Conservation (phyloP, 2,797 vertebrate species). For the Chelonia mydas region DNA sequence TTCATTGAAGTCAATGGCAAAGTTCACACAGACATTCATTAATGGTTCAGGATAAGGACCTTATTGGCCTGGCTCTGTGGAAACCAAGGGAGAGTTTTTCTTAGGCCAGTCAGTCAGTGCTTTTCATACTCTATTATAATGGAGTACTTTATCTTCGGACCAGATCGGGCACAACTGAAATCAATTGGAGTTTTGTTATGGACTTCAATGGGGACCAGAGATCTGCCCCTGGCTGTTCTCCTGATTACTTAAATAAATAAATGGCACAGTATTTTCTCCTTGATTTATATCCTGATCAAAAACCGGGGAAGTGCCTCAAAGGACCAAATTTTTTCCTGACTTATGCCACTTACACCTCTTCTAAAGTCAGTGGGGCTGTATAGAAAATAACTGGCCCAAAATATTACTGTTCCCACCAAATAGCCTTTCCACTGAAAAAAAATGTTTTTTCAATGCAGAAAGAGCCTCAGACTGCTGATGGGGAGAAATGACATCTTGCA, state of each 20-base stretch:
- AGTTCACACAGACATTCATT: neutral
- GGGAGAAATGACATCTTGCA: neutral
- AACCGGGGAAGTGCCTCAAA: neutral
- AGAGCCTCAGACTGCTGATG: neutral
- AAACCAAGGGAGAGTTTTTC: neutral
- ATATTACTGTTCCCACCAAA: neutral
- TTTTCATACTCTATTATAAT: neutral
- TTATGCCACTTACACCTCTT: neutral
- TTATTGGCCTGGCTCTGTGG: neutral
- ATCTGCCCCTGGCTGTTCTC: neutral
- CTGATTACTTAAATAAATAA: neutral
- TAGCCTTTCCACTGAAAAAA: neutral
- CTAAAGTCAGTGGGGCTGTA: neutral
- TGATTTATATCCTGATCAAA: neutral
- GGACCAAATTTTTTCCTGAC: neutral
- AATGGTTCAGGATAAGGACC: neutral
- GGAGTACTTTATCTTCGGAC: neutral
- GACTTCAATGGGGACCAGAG: neutral
- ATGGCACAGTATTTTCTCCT: neutral
- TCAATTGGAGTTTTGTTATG: neutral
- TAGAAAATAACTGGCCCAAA: neutral
- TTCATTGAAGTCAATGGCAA: neutral
- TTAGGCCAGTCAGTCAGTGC: neutral
- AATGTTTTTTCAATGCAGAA: neutral
- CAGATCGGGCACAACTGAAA: neutral